A percentile compares a stretch with the other conserved stretches of the same genome.
Evolutionary conservation across 2,888 invertebrate species (phyloP).

Genomic region (Gortyna flavago): DNA sequence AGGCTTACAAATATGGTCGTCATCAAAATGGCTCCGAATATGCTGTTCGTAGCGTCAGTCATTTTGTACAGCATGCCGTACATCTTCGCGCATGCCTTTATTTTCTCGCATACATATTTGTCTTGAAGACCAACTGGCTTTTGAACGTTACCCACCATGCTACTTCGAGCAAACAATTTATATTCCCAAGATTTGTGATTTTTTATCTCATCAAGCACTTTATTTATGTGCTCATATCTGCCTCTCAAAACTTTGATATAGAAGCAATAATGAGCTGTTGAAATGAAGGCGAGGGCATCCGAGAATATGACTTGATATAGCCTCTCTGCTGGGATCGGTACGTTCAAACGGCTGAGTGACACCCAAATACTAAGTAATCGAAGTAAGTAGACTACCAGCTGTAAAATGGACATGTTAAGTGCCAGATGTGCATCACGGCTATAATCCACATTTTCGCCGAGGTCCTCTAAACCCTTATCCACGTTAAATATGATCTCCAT

Average conservation of each 20-base stretch:
- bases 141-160: slow-evolving; percentile 58
- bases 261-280: slow-evolving; percentile 74
- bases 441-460: slow-evolving; percentile 74
- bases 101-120: slow-evolving; percentile 73
- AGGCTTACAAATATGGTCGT: slow-evolving; percentile 72
- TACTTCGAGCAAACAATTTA: slow-evolving; percentile 70
- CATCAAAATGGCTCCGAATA: slow-evolving; percentile 74
- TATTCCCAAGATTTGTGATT: slow-evolving; percentile 71
- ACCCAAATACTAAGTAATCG: slow-evolving; percentile 74
- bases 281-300: slow-evolving; percentile 72
- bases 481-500: slow-evolving; percentile 72
- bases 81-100: slow-evolving; percentile 76
- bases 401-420: slow-evolving; percentile 64
- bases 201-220: slow-evolving; percentile 73
- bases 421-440: slow-evolving; percentile 66
- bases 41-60: slow-evolving; percentile 66
- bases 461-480: slow-evolving; percentile 71
- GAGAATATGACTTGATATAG: slow-evolving; percentile 76
- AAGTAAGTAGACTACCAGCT: slow-evolving; percentile 66
- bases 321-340: slow-evolving; percentile 73
- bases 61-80: slow-evolving; percentile 75
- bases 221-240: slow-evolving; percentile 77
- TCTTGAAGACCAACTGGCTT: slow-evolving; percentile 73
- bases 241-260: slow-evolving; percentile 70
- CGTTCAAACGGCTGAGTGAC: slow-evolving; percentile 67